These are phyloP conservation scores for Hydrotaea cyrtoneurina DNA, from an alignment of 2,888 invertebrate species.

Conservation along the genomic window DNA sequence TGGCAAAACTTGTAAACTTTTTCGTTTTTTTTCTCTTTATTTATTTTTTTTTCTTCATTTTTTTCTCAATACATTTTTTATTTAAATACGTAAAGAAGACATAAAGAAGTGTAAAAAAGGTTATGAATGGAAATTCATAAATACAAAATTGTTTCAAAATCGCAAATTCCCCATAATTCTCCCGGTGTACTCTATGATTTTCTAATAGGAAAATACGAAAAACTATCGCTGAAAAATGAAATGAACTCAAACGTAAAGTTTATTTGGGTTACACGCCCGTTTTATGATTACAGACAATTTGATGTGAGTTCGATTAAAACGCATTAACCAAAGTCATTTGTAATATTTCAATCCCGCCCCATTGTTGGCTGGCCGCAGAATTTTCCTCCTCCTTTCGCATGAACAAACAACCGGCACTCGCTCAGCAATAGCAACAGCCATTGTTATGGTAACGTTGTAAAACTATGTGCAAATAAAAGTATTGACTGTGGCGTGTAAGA, in stretches of 20 bases:
- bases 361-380: background rate
- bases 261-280: slow-evolving; percentile 53
- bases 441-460: slow-evolving; percentile 43
- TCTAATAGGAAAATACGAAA: no score
- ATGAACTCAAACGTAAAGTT: slow-evolving; percentile 7
- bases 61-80: no score
- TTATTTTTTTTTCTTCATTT: background rate
- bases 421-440: slow-evolving; percentile 4
- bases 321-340: slow-evolving; percentile 27
- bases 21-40: background rate
- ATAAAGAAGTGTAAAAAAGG: no score
- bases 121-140: no score
- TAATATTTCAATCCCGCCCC: background rate
- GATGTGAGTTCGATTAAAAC: slow-evolving; percentile 23
- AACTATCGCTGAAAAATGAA: no score
- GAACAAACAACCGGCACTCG: background rate
- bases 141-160: no score
- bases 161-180: no score
- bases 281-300: slow-evolving; percentile 25
- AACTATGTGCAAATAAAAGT: background rate
- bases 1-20: background rate
- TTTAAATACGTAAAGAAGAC: no score
- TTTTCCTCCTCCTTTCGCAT: background rate
- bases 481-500: background rate
- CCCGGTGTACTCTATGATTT: background rate